phyloP scores from a whole-genome alignment of 2,113 vertebrate species.

The Redunca redunca region DNA sequence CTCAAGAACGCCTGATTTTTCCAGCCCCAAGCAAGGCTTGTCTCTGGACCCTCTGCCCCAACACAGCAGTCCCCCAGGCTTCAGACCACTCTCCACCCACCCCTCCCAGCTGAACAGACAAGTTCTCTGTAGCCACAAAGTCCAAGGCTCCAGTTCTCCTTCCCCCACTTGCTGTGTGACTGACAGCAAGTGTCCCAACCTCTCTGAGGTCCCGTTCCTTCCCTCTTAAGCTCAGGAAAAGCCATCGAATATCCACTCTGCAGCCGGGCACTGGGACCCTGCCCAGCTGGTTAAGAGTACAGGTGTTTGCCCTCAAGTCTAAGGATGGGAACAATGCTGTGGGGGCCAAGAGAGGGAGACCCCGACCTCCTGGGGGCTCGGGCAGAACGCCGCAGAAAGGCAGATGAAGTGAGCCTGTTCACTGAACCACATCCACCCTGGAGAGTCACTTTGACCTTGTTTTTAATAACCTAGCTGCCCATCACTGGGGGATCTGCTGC shows the following conservation, averaged over 20 bases:
- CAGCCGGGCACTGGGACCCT: neutral
- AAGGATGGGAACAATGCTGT: neutral
- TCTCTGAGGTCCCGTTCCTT: neutral
- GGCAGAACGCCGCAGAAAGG: neutral
- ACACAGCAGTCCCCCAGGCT: neutral
- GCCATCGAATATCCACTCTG: neutral
- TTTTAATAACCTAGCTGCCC: neutral
- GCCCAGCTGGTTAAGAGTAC: neutral
- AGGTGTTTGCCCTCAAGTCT: neutral
- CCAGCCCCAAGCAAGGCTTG: neutral
- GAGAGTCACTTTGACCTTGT: neutral
- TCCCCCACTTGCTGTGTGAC: neutral
- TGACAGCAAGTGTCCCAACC: neutral
- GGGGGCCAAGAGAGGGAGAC: neutral
- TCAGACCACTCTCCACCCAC: neutral
- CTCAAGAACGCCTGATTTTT: neutral
- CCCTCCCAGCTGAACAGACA: neutral
- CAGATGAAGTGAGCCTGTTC: neutral
- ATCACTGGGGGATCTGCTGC: neutral
- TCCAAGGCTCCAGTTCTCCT: neutral
- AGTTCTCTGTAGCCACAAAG: neutral
- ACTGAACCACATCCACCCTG: neutral
- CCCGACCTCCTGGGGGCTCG: neutral
- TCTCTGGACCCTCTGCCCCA: neutral
- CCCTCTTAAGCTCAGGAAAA: neutral